Conservation (phyloP, 2,888 invertebrate genomes). For the Drosophila glabriapex region DNA sequence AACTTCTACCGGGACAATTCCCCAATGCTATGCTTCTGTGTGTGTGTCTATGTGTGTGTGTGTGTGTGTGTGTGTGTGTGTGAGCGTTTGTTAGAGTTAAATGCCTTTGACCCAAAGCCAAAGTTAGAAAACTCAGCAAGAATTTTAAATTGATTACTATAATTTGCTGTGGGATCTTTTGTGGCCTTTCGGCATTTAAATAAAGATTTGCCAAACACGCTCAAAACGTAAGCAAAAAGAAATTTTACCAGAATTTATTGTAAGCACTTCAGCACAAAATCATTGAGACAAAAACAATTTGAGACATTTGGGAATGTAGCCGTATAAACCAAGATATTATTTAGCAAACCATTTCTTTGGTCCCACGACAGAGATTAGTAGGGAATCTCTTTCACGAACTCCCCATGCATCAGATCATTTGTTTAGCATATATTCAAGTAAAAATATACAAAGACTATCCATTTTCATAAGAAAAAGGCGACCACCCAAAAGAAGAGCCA, state of each 20-base stretch:
- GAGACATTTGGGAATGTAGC: background rate
- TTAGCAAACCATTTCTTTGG: background rate
- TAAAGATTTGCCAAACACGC: conserved; percentile 43
- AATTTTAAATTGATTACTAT: conserved; percentile 55
- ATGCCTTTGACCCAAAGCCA: conserved; percentile 55
- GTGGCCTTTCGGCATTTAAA: conserved; percentile 52
- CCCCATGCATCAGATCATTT: background rate
- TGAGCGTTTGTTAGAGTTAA: conserved; percentile 32
- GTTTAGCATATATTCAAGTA: background rate
- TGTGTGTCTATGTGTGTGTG: conserved; percentile 1
- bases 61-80: conserved; percentile 8
- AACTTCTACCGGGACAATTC: conserved; percentile 52
- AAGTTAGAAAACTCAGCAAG: conserved; percentile 44
- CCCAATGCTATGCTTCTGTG: conserved; percentile 19
- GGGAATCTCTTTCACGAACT: background rate
- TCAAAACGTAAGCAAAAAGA: conserved; percentile 25
- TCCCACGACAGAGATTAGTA: background rate
- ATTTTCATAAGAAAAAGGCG: background rate
- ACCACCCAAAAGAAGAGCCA: background rate
- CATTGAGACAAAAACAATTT: conserved; percentile 2
- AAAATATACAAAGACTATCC: background rate
- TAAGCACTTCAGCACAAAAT: conserved; percentile 6
- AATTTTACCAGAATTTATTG: conserved; percentile 14
- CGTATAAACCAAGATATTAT: background rate
- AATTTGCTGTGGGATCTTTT: conserved; percentile 50